Evolutionary conservation across 2,888 invertebrate species (phyloP).

Genomic region (Rhamphomyia laevipes): DNA sequence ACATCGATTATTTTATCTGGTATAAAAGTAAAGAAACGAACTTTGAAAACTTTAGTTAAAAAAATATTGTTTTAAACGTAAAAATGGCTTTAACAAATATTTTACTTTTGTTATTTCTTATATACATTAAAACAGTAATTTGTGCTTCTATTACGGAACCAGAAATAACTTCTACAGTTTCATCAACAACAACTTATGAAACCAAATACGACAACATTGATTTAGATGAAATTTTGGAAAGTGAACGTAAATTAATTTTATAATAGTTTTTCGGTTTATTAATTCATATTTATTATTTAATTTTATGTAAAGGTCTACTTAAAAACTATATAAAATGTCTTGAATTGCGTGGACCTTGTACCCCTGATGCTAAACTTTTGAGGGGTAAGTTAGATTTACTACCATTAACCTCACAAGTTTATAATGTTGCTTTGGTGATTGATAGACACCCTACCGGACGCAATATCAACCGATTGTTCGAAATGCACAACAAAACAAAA

Average conservation of each 20-base stretch:
- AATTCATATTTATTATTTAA: too few relatives aligned
- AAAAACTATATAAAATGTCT: constrained; percentile 54
- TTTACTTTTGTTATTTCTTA: too few relatives aligned
- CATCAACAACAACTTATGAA: constrained; percentile 38
- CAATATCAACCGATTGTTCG: constrained; percentile 52
- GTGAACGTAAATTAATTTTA: constrained; percentile 38
- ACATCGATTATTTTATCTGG: too few relatives aligned
- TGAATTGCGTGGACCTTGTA: constrained; percentile 50
- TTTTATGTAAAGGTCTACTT: constrained; percentile 32
- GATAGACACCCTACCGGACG: constrained; percentile 57
- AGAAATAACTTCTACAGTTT: too few relatives aligned
- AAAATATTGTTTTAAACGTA: too few relatives aligned
- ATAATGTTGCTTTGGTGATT: constrained; percentile 18
- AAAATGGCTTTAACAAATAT: too few relatives aligned
- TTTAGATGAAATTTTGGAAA: constrained; percentile 51
- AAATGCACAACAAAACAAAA: constrained; percentile 57
- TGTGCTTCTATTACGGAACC: too few relatives aligned
- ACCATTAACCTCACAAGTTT: background rate
- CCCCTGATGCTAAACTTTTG: constrained; percentile 55
- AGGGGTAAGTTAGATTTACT: constrained; percentile 42
- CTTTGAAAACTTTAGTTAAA: too few relatives aligned
- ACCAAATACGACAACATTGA: constrained; percentile 58
- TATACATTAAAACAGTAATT: too few relatives aligned
- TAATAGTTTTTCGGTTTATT: too few relatives aligned
- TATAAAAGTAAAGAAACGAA: too few relatives aligned